Evolutionary conservation across 2,113 vertebrate species (phyloP).

Genomic region (Sceloporus tristichus): DNA sequence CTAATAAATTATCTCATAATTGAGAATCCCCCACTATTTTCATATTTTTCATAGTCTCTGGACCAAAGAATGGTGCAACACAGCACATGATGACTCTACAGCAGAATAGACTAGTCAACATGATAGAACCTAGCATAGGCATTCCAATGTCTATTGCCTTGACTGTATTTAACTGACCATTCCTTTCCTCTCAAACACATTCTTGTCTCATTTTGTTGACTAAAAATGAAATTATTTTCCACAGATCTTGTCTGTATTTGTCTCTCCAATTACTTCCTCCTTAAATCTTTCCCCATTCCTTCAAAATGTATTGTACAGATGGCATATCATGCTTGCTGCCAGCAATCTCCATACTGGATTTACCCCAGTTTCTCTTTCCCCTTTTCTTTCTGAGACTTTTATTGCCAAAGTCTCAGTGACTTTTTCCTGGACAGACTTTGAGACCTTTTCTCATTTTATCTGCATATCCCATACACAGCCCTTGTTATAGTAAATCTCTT

Average conservation of each 20-base stretch:
- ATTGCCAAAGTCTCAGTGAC: neutral
- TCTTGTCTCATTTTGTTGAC: neutral
- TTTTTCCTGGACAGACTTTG: neutral
- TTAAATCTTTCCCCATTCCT: neutral
- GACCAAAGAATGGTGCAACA: neutral
- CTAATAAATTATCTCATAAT: neutral
- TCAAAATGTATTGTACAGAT: neutral
- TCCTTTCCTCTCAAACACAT: neutral
- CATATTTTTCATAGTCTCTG: neutral
- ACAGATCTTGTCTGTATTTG: neutral
- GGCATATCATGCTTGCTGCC: neutral
- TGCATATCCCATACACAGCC: neutral
- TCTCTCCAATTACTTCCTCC: neutral
- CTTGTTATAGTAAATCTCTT: neutral
- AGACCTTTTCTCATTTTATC: neutral
- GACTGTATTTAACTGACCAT: neutral
- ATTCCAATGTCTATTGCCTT: neutral
- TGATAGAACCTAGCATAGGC: neutral
- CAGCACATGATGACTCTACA: neutral
- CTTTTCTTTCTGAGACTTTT: neutral
- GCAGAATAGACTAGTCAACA: neutral
- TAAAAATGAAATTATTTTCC: neutral
- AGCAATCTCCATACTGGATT: neutral
- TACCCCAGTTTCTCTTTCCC: conserved; percentile 1
- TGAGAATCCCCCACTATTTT: neutral